phyloP scores from a whole-genome alignment of 2,797 vertebrate genomes.

The Tenualosa thibaudeaui region DNA sequence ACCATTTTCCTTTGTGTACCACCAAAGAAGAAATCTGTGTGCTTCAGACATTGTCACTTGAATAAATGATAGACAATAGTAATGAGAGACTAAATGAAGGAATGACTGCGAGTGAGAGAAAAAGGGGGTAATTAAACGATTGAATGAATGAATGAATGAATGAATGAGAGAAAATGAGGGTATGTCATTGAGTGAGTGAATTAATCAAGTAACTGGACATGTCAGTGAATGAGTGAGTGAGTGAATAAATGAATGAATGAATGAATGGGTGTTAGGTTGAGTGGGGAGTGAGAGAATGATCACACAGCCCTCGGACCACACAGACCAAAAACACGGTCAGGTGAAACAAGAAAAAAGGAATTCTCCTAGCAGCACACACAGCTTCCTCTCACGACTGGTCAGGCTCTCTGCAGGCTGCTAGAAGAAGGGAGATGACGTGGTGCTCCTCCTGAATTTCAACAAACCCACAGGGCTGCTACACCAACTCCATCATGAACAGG shows the following conservation, averaged over 20 bases:
- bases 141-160: not conserved
- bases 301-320: too few relatives aligned
- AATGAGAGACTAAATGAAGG: not conserved
- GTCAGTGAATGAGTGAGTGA: not conserved
- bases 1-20: not conserved
- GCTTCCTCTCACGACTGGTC: not conserved
- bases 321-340: too few relatives aligned
- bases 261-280: not conserved
- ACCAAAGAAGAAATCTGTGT: not conserved
- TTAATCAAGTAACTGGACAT: not conserved
- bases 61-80: not conserved
- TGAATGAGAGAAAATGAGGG: not conserved
- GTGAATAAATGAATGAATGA: not conserved
- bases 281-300: too few relatives aligned
- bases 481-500: not conserved
- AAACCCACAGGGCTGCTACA: not conserved
- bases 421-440: not conserved
- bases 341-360: not conserved
- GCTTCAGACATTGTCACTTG: not conserved
- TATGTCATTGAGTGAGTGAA: not conserved
- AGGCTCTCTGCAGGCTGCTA: not conserved
- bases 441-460: not conserved
- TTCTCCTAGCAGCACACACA: not conserved
- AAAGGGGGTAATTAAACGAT: not conserved
- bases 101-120: not conserved